Percentiles rank a stretch among this genome's conserved stretches.
Conservation (phyloP, 35 echinoderm and acorn worm species). For the Lytechinus pictus region DNA sequence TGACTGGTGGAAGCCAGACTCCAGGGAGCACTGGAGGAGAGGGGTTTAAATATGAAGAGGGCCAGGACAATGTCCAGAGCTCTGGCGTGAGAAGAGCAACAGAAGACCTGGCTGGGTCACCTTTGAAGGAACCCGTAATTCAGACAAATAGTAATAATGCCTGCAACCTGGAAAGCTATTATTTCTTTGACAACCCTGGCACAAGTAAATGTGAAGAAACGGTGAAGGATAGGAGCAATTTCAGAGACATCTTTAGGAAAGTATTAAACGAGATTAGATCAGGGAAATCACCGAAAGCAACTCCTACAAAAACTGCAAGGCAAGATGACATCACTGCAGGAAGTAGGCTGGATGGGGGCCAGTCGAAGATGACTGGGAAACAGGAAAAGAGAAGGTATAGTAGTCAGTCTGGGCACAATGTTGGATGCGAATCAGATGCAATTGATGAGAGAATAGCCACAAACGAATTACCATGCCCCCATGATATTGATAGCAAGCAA, state of each 20-base stretch:
- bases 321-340: not conserved
- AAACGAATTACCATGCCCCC: no score
- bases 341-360: not conserved
- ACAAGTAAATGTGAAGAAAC: not conserved
- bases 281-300: not conserved
- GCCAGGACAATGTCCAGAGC: not conserved
- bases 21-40: not conserved
- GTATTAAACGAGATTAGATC: not conserved
- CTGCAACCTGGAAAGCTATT: not conserved
- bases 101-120: not conserved
- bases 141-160: constrained; percentile 12
- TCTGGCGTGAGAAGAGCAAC: not conserved
- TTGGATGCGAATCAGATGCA: not conserved
- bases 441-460: not conserved
- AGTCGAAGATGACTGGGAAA: not conserved
- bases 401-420: not conserved
- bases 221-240: not conserved
- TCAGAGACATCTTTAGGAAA: not conserved
- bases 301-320: not conserved
- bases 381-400: not conserved
- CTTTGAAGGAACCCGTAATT: not conserved
- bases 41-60: not conserved
- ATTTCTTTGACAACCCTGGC: not conserved
- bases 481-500: no score
- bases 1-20: not conserved